These are phyloP conservation scores for Brenthis hecate DNA, from an alignment of 2,888 invertebrate genomes.

Conservation along the genomic window DNA sequence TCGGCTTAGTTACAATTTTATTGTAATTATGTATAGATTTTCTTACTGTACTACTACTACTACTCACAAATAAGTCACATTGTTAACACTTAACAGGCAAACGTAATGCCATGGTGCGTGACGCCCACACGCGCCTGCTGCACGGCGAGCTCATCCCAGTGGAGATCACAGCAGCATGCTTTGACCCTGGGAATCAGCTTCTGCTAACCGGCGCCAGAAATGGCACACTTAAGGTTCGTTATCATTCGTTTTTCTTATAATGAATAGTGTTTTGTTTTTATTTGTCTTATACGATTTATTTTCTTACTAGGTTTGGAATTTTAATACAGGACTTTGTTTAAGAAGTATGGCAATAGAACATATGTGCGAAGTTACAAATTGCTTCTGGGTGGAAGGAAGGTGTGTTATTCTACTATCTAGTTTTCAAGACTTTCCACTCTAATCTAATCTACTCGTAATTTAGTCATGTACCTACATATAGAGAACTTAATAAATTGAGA, in stretches of 20 bases:
- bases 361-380: conserved; percentile 81
- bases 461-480: too few species aligned
- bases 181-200: conserved; percentile 88
- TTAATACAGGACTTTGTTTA: conserved; percentile 89
- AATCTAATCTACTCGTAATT: too few species aligned
- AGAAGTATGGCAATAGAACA: conserved; percentile 85
- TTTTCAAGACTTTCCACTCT: too few species aligned
- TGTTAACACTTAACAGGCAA: conserved; percentile 70
- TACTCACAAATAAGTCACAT: not conserved
- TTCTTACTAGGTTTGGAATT: conserved; percentile 87
- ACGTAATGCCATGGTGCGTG: conserved; percentile 85
- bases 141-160: conserved; percentile 86
- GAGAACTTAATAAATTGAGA: too few species aligned
- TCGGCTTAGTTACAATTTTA: too few species aligned
- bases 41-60: too few species aligned
- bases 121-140: conserved; percentile 86
- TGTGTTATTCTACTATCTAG: conserved; percentile 42
- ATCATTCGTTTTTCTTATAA: not conserved
- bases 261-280: not conserved
- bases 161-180: conserved; percentile 89
- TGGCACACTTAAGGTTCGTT: conserved; percentile 85
- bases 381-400: conserved; percentile 84
- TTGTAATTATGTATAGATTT: too few species aligned
- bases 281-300: not conserved
- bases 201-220: conserved; percentile 90